Percentiles rank a stretch among this genome's conserved stretches.
These are phyloP conservation scores for Limnodromus scolopaceus DNA, from an alignment of 2,797 vertebrate species.

Conservation along the genomic window DNA sequence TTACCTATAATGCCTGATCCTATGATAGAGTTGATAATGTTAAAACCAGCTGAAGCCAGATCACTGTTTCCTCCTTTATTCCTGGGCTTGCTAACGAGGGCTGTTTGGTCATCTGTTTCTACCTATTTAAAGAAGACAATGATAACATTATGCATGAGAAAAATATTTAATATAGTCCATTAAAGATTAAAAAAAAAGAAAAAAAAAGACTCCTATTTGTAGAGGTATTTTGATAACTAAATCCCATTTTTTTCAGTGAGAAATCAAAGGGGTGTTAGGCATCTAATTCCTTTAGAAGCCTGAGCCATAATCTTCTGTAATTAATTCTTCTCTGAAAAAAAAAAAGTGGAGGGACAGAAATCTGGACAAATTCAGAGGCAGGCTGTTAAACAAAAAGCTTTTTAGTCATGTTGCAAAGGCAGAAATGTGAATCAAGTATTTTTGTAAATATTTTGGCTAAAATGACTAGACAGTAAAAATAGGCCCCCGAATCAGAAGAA, in stretches of 20 bases:
- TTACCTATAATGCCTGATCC: constrained; percentile 94
- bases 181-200: neutral
- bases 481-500: neutral
- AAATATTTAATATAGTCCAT: neutral
- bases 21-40: constrained; percentile 95
- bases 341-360: neutral
- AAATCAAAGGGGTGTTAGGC: constrained; percentile 14
- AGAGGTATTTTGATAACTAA: neutral
- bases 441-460: neutral
- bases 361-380: neutral
- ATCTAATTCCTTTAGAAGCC: neutral
- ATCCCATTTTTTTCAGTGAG: neutral
- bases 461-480: neutral
- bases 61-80: constrained; percentile 71
- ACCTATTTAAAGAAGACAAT: constrained; percentile 68
- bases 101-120: constrained; percentile 76
- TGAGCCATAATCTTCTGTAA: constrained; percentile 7
- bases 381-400: neutral
- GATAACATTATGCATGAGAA: neutral
- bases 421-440: neutral
- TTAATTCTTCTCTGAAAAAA: neutral
- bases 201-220: neutral
- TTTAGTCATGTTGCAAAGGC: neutral
- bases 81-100: constrained; percentile 73
- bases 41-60: constrained; percentile 87